Conservation (phyloP, 2,797 vertebrate species). For the Centroberyx gerrardi region DNA sequence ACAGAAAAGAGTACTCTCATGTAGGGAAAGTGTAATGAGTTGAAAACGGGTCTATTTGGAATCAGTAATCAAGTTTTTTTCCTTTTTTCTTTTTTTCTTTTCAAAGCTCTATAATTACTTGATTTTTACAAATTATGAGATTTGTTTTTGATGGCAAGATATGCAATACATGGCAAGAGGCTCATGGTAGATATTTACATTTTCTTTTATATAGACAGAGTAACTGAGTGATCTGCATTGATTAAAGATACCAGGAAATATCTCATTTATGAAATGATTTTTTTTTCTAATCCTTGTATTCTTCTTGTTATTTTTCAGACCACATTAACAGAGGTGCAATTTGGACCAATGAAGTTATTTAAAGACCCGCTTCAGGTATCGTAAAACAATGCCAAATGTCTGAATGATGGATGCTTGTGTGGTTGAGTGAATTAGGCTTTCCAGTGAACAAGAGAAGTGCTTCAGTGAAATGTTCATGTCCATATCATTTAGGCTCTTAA, state of each 20-base stretch:
- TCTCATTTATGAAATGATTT: constrained; percentile 13
- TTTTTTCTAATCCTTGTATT: constrained; percentile 51
- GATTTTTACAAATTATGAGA: constrained; percentile 2
- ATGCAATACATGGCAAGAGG: neutral
- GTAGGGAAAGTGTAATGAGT: constrained; percentile 57
- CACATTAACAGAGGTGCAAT: constrained; percentile 93
- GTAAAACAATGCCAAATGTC: constrained; percentile 53
- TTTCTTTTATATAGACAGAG: neutral
- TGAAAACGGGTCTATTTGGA: constrained; percentile 39
- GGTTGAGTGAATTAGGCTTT: constrained; percentile 36
- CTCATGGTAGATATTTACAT: neutral
- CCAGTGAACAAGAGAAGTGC: constrained; percentile 16
- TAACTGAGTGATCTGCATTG: neutral
- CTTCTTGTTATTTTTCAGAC: constrained; percentile 87
- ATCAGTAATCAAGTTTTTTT: neutral
- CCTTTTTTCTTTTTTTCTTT: neutral
- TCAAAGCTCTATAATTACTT: neutral
- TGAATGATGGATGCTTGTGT: constrained; percentile 37
- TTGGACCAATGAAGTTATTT: constrained; percentile 98
- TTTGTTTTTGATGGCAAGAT: neutral
- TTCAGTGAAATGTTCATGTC: constrained; percentile 24
- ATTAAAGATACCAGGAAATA: neutral
- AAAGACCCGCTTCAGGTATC: constrained; percentile 98
- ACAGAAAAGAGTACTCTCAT: constrained; percentile 69
- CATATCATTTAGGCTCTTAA: constrained; percentile 38